These are phyloP conservation scores for Pagrus major DNA, from an alignment of 2,113 vertebrate species.

Conservation along the genomic window DNA sequence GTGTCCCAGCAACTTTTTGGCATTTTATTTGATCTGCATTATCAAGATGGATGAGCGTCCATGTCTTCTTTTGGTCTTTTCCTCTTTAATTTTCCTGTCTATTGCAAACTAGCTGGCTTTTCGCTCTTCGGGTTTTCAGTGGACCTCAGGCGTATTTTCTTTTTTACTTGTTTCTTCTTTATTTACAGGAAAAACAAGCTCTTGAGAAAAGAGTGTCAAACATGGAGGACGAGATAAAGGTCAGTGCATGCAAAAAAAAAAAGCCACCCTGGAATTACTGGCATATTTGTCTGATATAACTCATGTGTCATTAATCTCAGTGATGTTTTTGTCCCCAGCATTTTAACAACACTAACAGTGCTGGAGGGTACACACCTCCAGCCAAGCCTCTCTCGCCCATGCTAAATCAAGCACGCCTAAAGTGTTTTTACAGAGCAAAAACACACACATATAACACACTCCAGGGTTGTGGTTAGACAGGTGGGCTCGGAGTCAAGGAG, in stretches of 20 bases:
- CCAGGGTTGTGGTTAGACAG: constrained; percentile 55
- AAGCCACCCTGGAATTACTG: constrained; percentile 10
- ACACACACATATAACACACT: constrained; percentile 23
- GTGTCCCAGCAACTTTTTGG: constrained; percentile 48
- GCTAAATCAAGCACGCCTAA: constrained; percentile 57
- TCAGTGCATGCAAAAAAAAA: constrained; percentile 64
- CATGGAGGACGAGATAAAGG: constrained; percentile 99
- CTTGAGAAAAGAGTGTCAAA: constrained; percentile 95
- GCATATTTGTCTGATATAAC: constrained; percentile 18
- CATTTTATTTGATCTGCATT: constrained; percentile 15
- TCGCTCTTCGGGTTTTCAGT: background rate
- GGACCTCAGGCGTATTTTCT: background rate
- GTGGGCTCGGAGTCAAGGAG: constrained; percentile 71
- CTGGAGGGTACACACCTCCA: constrained; percentile 24
- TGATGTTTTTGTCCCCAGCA: background rate
- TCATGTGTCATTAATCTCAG: constrained; percentile 20
- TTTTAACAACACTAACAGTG: constrained; percentile 31
- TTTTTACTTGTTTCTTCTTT: constrained; percentile 15
- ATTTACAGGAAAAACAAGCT: constrained; percentile 90
- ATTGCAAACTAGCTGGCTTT: background rate
- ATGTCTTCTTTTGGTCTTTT: background rate
- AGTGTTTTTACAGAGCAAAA: constrained; percentile 52
- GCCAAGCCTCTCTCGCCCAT: constrained; percentile 11
- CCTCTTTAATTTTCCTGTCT: background rate
- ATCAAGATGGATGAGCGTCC: constrained; percentile 2